These are phyloP conservation scores for Henicopernis longicauda DNA, from an alignment of 2,113 vertebrate species.

Conservation along the genomic window DNA sequence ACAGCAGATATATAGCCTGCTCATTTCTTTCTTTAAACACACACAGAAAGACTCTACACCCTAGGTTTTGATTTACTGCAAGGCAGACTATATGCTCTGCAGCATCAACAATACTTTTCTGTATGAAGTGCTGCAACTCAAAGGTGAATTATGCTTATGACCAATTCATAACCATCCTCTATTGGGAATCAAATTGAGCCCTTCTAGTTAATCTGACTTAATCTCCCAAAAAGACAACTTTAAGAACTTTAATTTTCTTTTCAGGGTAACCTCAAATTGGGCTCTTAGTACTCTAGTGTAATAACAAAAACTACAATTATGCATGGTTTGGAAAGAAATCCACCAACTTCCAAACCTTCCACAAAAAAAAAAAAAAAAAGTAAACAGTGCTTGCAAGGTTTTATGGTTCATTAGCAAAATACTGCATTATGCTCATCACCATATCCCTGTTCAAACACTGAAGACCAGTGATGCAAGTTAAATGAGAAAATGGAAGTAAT, in stretches of 20 bases:
- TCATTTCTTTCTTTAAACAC: conserved; percentile 35
- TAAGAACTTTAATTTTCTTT: conserved; percentile 1
- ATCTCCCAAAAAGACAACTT: not conserved
- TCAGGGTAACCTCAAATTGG: not conserved
- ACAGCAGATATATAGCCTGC: not conserved
- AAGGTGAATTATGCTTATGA: conserved; percentile 20
- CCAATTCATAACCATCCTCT: not conserved
- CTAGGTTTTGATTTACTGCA: not conserved
- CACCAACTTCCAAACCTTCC: not conserved
- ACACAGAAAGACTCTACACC: not conserved
- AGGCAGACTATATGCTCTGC: not conserved
- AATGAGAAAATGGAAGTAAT: conserved; percentile 25
- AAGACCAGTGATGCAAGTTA: conserved; percentile 16
- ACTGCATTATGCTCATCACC: not conserved
- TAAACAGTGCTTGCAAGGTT: not conserved
- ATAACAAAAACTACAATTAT: not conserved
- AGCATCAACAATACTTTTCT: not conserved
- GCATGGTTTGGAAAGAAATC: not conserved
- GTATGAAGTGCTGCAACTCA: not conserved
- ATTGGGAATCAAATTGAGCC: not conserved
- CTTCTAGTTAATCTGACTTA: not conserved
- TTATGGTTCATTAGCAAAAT: conserved; percentile 45
- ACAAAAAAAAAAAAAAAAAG: not conserved
- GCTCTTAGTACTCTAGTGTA: not conserved
- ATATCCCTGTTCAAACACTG: conserved; percentile 16